phyloP scores from a whole-genome alignment of 2,888 invertebrate species.

The Molanna angustata region DNA sequence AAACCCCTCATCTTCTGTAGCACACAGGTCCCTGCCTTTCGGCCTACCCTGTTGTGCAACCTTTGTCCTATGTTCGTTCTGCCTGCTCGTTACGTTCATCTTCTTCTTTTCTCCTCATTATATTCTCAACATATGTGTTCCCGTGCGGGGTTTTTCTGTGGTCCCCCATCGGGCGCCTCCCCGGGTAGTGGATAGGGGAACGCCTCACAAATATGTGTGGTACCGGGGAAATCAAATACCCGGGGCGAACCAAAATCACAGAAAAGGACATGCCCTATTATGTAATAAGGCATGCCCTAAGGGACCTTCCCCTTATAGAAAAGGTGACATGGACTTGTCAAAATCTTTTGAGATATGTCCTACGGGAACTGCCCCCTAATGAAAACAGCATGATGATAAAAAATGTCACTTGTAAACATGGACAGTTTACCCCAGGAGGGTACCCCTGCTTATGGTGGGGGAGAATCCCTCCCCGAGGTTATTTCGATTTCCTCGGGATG shows the following conservation, averaged over 20 bases:
- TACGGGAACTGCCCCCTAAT: neutral
- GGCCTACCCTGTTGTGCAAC: no score
- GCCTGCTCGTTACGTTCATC: no score
- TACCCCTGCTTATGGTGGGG: neutral
- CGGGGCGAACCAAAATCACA: conserved; percentile 1
- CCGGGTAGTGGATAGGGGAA: conserved; percentile 5
- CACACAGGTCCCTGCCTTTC: no score
- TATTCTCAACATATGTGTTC: no score
- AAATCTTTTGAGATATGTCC: neutral
- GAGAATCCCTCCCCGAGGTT: neutral
- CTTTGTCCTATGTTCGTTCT: no score
- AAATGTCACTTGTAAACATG: neutral
- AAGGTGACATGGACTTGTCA: neutral
- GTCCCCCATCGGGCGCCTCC: conserved; percentile 6
- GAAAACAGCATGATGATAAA: neutral
- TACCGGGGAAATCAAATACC: conserved; percentile 4
- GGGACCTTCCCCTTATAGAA: neutral
- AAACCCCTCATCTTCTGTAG: no score
- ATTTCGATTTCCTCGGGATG: neutral
- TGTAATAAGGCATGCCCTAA: neutral
- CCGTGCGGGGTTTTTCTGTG: conserved; percentile 4
- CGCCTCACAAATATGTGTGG: neutral
- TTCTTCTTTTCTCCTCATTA: no score
- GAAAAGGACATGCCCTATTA: neutral
- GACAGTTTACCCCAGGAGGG: conserved; percentile 2